Evolutionary conservation across 1,140 invertebrate genomes (phyloP).

Genomic region (Ceratosolen fusciceps): DNA sequence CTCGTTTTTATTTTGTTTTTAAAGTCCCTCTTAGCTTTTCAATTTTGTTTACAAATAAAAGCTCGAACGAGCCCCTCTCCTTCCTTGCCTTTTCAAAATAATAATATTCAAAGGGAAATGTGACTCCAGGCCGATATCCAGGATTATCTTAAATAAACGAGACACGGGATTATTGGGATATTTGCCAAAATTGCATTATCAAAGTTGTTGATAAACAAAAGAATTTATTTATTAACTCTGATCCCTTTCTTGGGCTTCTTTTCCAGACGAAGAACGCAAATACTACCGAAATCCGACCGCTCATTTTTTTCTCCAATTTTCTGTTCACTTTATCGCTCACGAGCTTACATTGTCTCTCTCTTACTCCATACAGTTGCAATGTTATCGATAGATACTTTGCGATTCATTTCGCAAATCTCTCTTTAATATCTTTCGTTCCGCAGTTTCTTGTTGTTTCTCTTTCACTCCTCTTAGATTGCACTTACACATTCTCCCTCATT

Average conservation of each 20-base stretch:
- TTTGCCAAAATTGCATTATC: too few relatives aligned
- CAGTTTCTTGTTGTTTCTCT: background rate
- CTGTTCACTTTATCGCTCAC: constrained; percentile 5
- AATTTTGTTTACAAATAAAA: too few relatives aligned
- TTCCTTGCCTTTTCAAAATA: background rate
- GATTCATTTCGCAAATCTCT: constrained; percentile 45
- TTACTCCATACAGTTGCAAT: constrained; percentile 31
- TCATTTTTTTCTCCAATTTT: background rate
- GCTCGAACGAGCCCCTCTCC: background rate
- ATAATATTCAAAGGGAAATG: background rate
- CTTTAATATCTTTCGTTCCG: background rate
- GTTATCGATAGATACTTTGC: constrained; percentile 40
- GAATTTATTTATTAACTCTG: too few relatives aligned
- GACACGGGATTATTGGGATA: background rate
- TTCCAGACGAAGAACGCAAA: too few relatives aligned
- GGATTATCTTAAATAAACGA: too few relatives aligned
- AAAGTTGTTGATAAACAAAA: too few relatives aligned
- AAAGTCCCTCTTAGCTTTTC: background rate
- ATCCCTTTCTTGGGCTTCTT: too few relatives aligned
- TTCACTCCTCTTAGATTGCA: background rate
- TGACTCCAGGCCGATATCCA: background rate
- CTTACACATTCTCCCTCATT: background rate
- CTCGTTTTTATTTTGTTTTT: background rate
- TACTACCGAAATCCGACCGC: background rate
- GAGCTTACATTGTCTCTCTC: background rate